phyloP scores from a whole-genome alignment of 2,888 invertebrate genomes.

The Mesoligia furuncula region DNA sequence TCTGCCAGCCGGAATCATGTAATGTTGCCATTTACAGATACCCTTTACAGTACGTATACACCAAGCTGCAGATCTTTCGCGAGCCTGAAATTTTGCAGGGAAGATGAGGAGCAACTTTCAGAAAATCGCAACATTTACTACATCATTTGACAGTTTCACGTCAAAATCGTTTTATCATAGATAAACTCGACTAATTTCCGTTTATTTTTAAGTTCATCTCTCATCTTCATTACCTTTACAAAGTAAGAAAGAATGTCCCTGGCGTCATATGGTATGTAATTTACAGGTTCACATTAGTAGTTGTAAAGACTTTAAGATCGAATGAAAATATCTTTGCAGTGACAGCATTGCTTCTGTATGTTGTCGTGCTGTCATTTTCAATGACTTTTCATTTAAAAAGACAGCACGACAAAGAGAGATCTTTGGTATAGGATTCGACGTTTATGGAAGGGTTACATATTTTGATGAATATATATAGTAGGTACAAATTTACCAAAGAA shows the following conservation, averaged over 20 bases:
- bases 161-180: not conserved
- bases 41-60: not conserved
- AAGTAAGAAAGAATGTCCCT: conserved; percentile 37
- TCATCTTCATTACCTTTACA: conserved; percentile 46
- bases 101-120: not conserved
- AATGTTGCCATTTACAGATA: not conserved
- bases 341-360: conserved; percentile 32
- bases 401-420: not conserved
- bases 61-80: too few species aligned
- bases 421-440: not conserved
- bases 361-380: not conserved
- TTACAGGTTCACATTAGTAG: conserved; percentile 41
- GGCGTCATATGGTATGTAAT: conserved; percentile 24
- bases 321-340: conserved; percentile 39
- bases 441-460: not conserved
- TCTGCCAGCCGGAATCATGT: not conserved
- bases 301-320: conserved; percentile 31
- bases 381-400: too few species aligned
- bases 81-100: too few species aligned
- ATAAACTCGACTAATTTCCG: not conserved
- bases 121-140: not conserved
- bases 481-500: too few species aligned
- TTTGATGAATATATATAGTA: too few species aligned
- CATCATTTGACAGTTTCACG: too few species aligned
- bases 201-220: conserved; percentile 11